Evolutionary conservation across 2,113 vertebrate genomes (phyloP).

Genomic region (Bathybates hornii): DNA sequence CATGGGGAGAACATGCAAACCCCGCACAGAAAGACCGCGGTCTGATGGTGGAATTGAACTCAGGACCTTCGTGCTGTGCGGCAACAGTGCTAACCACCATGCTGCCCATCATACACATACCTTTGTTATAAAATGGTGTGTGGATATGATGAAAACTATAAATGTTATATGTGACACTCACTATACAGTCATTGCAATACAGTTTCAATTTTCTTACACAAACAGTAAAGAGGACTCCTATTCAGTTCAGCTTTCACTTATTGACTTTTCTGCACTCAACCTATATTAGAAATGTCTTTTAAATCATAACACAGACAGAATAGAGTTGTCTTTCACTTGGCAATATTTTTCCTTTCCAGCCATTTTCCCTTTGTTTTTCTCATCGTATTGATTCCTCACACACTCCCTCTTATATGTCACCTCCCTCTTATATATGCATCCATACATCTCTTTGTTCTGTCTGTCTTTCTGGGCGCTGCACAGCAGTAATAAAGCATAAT

Average conservation of each 20-base stretch:
- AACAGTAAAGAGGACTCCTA: not conserved
- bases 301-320: not conserved
- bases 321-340: not conserved
- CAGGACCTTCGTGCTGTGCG: rapidly evolving
- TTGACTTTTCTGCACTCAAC: not conserved
- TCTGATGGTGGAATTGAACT: not conserved
- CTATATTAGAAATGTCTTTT: not conserved
- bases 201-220: not conserved
- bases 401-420: not conserved
- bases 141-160: not conserved
- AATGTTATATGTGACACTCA: not conserved
- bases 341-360: not conserved
- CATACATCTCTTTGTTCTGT: not conserved
- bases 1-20: not conserved
- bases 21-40: rapidly evolving
- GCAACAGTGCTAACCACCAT: not conserved
- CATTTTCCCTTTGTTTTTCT: not conserved
- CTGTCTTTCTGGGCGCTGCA: not conserved
- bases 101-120: not conserved
- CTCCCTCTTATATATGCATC: not conserved
- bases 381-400: not conserved
- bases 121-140: not conserved
- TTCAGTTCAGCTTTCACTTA: not conserved
- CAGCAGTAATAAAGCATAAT: slow-evolving; percentile 5
- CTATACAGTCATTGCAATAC: not conserved